Base-by-base conservation (phyloP, 1,140 invertebrate genomes). In the Melanaphis sacchari region DNA sequence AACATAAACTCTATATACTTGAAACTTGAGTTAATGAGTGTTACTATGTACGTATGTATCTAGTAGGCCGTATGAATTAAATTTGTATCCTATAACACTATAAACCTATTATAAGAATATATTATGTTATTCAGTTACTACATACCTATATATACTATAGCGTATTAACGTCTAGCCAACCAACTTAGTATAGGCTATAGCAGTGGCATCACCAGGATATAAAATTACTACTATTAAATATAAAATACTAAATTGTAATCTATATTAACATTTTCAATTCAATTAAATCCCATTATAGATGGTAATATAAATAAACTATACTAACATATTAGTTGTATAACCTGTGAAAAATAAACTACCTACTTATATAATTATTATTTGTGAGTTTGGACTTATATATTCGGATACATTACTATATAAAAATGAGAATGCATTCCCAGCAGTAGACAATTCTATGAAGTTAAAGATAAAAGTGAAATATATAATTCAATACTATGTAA, bases 101-200 rank as follows among this genome's bases (percentile, higher is more conserved):
- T 76, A 59, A 76, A 76, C 15, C 59, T 76, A n/a, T 76, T 76
- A 76, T n/a, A 76, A 76, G n/a, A 76, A n/a, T 76, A 76, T 76
- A 66, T 15, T 15, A 66, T 76, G 36, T 76, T 76, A 76, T 18
- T n/a, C 15, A 15, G 59, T 76, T 76, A 15, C 15, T 31, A 31
- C n/a, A 21, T 24, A 66, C 59, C 4, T n/a, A 66, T 66, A 66
- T 66, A 66, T 11, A 1, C 31, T n/a, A 66, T n/a, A 15, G 15
- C 59, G 59, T 76, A 76, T 76, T 76, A 76, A 76, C 31, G 59
- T n/a, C 31, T 21, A 31, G 59, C 59, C n/a, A n/a, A n/a, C 31
- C n/a, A 18, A 59, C 54, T 59, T 59, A 59, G 7, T 59, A 76
- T n/a, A 76, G 59, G 31, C 59, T 76, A 18, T 76, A 66, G 7